Base-by-base conservation (phyloP, 2,888 invertebrate species). In the Cheiracanthium punctorium region DNA sequence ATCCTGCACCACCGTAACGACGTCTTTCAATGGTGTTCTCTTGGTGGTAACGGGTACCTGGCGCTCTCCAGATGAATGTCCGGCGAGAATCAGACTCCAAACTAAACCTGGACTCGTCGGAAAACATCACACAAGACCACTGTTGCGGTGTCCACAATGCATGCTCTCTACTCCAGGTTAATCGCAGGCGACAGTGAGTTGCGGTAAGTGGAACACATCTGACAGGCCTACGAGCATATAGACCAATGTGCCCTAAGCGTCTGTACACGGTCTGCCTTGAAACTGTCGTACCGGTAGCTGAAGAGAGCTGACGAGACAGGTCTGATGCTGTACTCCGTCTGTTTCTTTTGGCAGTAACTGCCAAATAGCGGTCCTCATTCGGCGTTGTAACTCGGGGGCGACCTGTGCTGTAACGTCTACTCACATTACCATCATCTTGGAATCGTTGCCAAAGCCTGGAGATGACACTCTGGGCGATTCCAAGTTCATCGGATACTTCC, bases 161-260 rank as follows among this genome's bases (percentile, higher is more conserved):
- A 73, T 52, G 52, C 33, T 73, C 52, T 30, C 52, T 73, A 20
- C 8, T 1, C 29, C 29, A 48, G 20, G 48, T 29, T 73, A 73
- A 73, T 24, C 48, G 32, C 12, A 28, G 52, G 30, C 32, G 73
- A 48, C 73, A 48, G 52, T 73, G 48, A 73, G 48, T 29, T 73
- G 48, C 73, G 17, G 52, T 73, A n/a, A 73, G 29, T 2, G 73
- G 64, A 32, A 64, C 65, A 58, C 75, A 64, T 64, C 58, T 33
- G 10, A 75, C 37, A 70, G 70, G 70, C 70, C 70, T 70, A 70
- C 33, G 37, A 24, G 37, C 70, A 70, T 70, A 70, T 37, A 70
- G 70, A 24, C 70, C 70, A 70, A 70, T 70, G 37, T 70, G 0
- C 70, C 70, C 70, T 70, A 33, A 70, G 37, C 70, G 70, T 70